Base-by-base conservation (phyloP, 2,888 invertebrate genomes). In the Gordius sp. region DNA sequence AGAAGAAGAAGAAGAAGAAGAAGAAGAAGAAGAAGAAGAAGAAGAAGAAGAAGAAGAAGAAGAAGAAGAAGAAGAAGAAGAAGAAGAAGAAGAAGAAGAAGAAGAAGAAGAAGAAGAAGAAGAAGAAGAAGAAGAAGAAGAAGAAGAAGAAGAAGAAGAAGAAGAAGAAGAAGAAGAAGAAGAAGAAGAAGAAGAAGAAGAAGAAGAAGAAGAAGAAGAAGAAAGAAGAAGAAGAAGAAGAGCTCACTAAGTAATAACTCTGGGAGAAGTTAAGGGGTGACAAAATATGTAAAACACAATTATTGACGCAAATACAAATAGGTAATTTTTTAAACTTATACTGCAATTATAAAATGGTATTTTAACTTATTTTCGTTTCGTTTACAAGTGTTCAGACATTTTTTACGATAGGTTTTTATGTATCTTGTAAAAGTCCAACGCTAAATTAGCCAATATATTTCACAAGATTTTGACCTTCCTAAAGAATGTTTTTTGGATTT, bases 131-230 rank as follows among this genome's bases (percentile, higher is more conserved):
- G 39, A 39, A 13, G n/a, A 39, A n/a, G 13, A n/a, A 39, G n/a
- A n/a, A 39, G 39, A 39, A n/a, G n/a, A 39, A 39, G n/a, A n/a
- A 39, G 39, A n/a, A 39, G 13, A 39, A 39, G 39, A 39, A 39
- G n/a, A 13, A 39, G n/a, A 39, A 13, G 39, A n/a, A 13, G 13
- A 13, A 39, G n/a, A n/a, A n/a, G 39, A 39, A 39, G n/a, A n/a
- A 39, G 13, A 13, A 13, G 39, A n/a, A n/a, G 39, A 39, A 13
- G 13, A 13, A n/a, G n/a, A n/a, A 39, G 39, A n/a, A 39, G 39
- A n/a, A 39, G 39, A 39, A 39, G n/a, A 39, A 39, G 39, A 39
- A 39, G n/a, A 39, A n/a, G 39, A 39, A n/a, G 39, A n/a, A n/a
- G 39, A 39, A n/a, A n/a, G 39, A n/a, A 39, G 39, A 39, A n/a